Percentiles rank a stretch among this genome's conserved stretches.
Conservation (phyloP, 1,140 invertebrate genomes). For the Hyles vespertilio region DNA sequence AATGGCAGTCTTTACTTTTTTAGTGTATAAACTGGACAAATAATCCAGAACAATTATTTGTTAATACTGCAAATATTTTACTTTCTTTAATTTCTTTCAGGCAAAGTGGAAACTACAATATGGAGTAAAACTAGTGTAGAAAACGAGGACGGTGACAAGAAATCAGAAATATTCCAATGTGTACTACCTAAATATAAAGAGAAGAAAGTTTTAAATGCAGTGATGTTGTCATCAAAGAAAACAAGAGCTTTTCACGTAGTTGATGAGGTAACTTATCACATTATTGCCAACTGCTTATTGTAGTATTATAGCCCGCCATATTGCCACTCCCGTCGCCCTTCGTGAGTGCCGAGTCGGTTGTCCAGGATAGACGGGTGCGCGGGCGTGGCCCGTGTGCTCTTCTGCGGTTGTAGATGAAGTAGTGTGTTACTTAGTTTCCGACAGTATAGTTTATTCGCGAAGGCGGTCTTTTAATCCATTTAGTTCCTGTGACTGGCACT, state of each 20-base stretch:
- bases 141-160: conserved; percentile 39
- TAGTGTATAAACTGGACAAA: not conserved
- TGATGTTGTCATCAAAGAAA: conserved; percentile 14
- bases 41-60: not conserved
- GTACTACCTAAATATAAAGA: conserved; percentile 56
- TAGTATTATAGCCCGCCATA: not conserved
- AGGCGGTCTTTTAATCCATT: too few species aligned
- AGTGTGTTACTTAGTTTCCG: too few species aligned
- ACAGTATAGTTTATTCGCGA: too few species aligned
- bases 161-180: conserved; percentile 46
- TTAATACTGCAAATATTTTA: conserved; percentile 1
- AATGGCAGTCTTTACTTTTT: not conserved
- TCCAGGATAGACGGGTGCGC: too few species aligned
- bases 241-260: conserved; percentile 16
- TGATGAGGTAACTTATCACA: conserved; percentile 20
- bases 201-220: conserved; percentile 39
- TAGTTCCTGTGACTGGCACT: too few species aligned
- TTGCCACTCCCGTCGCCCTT: too few species aligned
- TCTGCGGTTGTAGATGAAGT: too few species aligned
- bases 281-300: not conserved
- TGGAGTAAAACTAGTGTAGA: conserved; percentile 45
- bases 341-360: too few species aligned
- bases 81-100: conserved; percentile 28
- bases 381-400: too few species aligned
- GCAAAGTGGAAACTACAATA: conserved; percentile 48